Percentiles rank a stretch among this genome's conserved stretches.
These are phyloP conservation scores for Thelaira solivaga DNA, from an alignment of 2,888 invertebrate genomes.

Conservation along the genomic window DNA sequence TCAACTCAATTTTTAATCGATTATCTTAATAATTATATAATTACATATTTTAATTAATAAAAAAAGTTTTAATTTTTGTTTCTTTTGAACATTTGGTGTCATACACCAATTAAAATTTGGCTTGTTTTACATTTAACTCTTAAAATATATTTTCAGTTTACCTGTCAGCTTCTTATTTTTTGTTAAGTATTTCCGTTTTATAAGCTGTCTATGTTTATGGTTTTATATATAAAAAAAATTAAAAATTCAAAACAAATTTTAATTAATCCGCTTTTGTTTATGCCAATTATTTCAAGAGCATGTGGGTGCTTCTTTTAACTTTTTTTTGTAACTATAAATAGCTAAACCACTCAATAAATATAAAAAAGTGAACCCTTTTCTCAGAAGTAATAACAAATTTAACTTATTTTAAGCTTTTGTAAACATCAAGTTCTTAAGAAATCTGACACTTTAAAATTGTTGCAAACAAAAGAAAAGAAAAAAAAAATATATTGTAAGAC, in stretches of 20 bases:
- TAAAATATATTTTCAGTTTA: slow-evolving; percentile 19
- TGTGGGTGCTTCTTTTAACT: slow-evolving; percentile 41
- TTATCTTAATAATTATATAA: no score
- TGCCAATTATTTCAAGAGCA: slow-evolving; percentile 53
- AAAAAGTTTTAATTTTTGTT: no score
- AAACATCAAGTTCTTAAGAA: slow-evolving; percentile 42
- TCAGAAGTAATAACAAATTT: slow-evolving; percentile 11
- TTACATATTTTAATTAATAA: no score
- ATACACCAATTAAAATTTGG: neutral
- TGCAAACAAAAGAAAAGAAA: neutral
- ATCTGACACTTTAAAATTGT: slow-evolving; percentile 54
- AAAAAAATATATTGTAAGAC: slow-evolving; percentile 3
- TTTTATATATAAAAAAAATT: slow-evolving; percentile 7
- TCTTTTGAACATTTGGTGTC: no score
- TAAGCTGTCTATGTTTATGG: slow-evolving; percentile 27
- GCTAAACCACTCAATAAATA: no score
- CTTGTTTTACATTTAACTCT: neutral
- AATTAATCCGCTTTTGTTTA: slow-evolving; percentile 59
- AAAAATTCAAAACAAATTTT: slow-evolving; percentile 31
- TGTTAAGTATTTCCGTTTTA: slow-evolving; percentile 43
- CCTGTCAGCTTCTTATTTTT: slow-evolving; percentile 29
- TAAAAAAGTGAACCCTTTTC: slow-evolving; percentile 26
- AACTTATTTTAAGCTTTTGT: slow-evolving; percentile 26
- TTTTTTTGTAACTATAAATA: neutral
- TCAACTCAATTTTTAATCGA: no score